Percentiles rank a stretch among this genome's conserved stretches.
Conservation (phyloP, 2,797 vertebrate genomes). For the Poecilia picta region DNA sequence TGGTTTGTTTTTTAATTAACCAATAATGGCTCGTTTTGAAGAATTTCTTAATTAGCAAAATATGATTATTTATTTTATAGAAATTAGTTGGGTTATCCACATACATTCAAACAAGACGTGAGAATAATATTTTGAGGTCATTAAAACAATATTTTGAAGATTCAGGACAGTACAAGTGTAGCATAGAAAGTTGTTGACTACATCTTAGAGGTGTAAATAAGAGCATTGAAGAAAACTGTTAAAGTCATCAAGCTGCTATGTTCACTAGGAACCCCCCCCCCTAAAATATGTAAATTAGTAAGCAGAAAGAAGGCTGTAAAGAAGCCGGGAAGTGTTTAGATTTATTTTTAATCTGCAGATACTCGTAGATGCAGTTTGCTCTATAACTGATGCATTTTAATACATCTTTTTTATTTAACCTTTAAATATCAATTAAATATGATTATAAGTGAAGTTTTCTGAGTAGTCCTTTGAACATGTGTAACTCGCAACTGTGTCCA, state of each 20-base stretch:
- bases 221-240: background rate
- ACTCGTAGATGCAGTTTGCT: constrained; percentile 27
- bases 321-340: constrained; percentile 13
- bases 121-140: background rate
- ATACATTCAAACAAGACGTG: too few species aligned
- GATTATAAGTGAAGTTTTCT: constrained; percentile 43
- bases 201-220: background rate
- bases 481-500: constrained; percentile 47
- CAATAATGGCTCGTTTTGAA: too few species aligned
- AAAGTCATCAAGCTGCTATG: background rate
- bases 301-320: background rate
- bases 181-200: background rate
- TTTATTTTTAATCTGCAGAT: constrained; percentile 28
- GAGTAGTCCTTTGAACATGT: constrained; percentile 36
- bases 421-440: constrained; percentile 15
- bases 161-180: background rate
- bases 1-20: too few species aligned
- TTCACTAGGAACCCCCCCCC: background rate
- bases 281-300: background rate
- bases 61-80: too few species aligned
- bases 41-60: too few species aligned
- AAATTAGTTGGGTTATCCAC: too few species aligned
- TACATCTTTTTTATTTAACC: constrained; percentile 24
- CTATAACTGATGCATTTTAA: constrained; percentile 38
- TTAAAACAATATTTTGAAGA: background rate